Percentiles rank a stretch among this genome's conserved stretches.
Evolutionary conservation across 1,140 invertebrate species (phyloP).

Genomic region (Zaprionus gabonicus): DNA sequence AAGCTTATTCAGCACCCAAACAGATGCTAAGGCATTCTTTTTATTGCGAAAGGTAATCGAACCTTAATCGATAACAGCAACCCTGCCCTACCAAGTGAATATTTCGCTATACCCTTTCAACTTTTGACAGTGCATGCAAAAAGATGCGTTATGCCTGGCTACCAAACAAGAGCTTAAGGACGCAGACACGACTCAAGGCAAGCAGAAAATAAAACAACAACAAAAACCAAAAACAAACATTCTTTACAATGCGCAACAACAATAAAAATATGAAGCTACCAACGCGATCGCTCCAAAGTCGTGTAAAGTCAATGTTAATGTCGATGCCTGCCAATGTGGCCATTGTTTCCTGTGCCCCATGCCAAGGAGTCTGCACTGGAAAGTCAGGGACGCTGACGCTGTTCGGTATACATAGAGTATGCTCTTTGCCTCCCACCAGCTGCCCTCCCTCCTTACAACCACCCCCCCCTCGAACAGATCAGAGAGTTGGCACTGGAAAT

Average conservation of each 20-base stretch:
- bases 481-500: conserved; percentile 55
- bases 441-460: neutral
- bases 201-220: neutral
- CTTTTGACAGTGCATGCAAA: conserved; percentile 16
- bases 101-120: conserved; percentile 31
- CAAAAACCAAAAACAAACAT: conserved; percentile 47
- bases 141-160: conserved; percentile 73
- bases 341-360: conserved; percentile 62
- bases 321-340: conserved; percentile 68
- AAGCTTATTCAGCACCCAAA: too few species aligned
- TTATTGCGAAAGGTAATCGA: neutral
- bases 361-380: conserved; percentile 59
- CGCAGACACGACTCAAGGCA: conserved; percentile 64
- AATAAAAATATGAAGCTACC: conserved; percentile 83
- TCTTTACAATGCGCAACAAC: conserved; percentile 80
- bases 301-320: conserved; percentile 84
- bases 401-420: neutral
- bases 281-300: conserved; percentile 72
- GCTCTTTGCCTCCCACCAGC: neutral
- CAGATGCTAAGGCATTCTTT: too few species aligned
- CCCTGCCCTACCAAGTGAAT: neutral
- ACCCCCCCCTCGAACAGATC: neutral
- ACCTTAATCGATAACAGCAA: neutral
- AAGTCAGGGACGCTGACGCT: neutral
- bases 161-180: conserved; percentile 66